Evolutionary conservation across 2,797 vertebrate species (phyloP).

Genomic region (Lithobates pipiens): DNA sequence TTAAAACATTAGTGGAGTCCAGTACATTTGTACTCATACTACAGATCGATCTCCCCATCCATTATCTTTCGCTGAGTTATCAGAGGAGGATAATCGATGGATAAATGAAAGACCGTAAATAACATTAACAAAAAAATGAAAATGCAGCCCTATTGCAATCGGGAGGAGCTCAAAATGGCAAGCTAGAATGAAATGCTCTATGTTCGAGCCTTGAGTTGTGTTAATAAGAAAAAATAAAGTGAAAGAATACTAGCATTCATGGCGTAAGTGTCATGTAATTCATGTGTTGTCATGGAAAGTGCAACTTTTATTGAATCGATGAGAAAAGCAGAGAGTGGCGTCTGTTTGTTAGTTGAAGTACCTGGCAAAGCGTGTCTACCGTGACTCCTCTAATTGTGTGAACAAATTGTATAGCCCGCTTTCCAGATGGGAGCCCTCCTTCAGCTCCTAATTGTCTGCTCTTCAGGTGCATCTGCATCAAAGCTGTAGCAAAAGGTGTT

Average conservation of each 20-base stretch:
- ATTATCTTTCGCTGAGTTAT: conserved; percentile 28
- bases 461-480: conserved; percentile 55
- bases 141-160: neutral
- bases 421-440: conserved; percentile 60
- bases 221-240: conserved; percentile 48
- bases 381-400: conserved; percentile 55
- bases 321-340: conserved; percentile 33
- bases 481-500: conserved; percentile 51
- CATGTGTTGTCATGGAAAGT: conserved; percentile 61
- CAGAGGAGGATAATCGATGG: conserved; percentile 30
- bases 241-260: conserved; percentile 42
- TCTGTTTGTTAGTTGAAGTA: conserved; percentile 58
- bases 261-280: conserved; percentile 53
- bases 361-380: conserved; percentile 45
- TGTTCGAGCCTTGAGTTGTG: conserved; percentile 29
- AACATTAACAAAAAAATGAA: conserved; percentile 27
- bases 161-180: conserved; percentile 17
- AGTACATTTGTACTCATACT: neutral
- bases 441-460: conserved; percentile 49
- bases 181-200: conserved; percentile 14
- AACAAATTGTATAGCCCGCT: conserved; percentile 56
- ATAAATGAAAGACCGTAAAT: conserved; percentile 22
- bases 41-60: conserved; percentile 12
- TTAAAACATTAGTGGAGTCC: neutral
- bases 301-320: conserved; percentile 56